A percentile compares a stretch with the other conserved stretches of the same genome.
These are phyloP conservation scores for Plebejus argus DNA, from an alignment of 2,888 invertebrate species.

Conservation along the genomic window DNA sequence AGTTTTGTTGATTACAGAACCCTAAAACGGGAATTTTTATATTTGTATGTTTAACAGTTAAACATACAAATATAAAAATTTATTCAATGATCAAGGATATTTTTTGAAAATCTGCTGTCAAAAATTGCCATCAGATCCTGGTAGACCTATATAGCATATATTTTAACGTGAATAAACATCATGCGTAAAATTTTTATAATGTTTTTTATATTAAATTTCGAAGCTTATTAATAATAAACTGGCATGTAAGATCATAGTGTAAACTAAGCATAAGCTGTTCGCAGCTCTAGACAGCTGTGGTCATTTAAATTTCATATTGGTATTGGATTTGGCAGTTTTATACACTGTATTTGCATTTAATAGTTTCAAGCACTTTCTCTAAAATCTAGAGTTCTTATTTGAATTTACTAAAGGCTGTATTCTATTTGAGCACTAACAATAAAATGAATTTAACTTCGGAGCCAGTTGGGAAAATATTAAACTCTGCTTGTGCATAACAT, in stretches of 20 bases:
- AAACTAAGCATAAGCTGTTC: not conserved
- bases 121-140: too few relatives aligned
- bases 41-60: too few relatives aligned
- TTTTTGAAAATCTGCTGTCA: too few relatives aligned
- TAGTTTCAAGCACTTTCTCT: not conserved
- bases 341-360: constrained; percentile 7
- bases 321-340: constrained; percentile 6
- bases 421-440: not conserved
- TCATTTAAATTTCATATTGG: constrained; percentile 5
- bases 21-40: too few relatives aligned
- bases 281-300: constrained; percentile 26
- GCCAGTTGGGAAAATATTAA: not conserved
- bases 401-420: not conserved
- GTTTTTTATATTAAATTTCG: too few relatives aligned
- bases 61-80: too few relatives aligned
- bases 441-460: not conserved
- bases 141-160: too few relatives aligned
- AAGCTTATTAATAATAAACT: not conserved
- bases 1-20: too few relatives aligned
- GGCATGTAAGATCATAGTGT: not conserved
- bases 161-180: too few relatives aligned
- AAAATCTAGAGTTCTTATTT: not conserved
- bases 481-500: not conserved
- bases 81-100: too few relatives aligned
- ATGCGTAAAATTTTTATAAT: too few relatives aligned